Evolutionary conservation across 2,797 vertebrate species (phyloP).

Genomic region (Muscicapa comitata): DNA sequence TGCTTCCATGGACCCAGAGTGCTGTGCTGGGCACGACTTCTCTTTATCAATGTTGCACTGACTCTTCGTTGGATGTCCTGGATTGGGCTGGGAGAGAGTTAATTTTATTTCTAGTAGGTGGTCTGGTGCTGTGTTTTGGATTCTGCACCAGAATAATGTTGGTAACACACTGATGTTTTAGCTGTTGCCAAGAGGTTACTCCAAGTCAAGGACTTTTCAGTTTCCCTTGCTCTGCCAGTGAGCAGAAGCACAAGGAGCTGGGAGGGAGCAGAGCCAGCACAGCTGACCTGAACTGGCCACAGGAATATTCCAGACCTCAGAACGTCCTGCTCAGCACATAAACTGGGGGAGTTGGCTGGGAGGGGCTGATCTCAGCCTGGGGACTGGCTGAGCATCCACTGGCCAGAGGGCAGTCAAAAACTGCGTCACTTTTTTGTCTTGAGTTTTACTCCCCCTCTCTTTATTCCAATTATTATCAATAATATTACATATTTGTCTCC

Average conservation of each 20-base stretch:
- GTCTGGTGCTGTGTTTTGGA: background rate
- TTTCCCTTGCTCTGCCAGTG: background rate
- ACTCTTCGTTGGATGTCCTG: background rate
- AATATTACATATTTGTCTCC: background rate
- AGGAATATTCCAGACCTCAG: background rate
- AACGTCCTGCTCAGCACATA: background rate
- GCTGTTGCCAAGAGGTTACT: background rate
- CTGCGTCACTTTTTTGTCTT: background rate
- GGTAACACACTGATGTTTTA: background rate
- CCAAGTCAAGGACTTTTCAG: background rate
- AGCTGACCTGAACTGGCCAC: background rate
- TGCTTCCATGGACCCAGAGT: background rate
- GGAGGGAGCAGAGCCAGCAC: background rate
- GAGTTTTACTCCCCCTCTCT: background rate
- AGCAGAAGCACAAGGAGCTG: background rate
- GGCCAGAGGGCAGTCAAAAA: background rate
- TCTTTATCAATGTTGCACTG: background rate
- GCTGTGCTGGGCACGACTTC: fast-evolving
- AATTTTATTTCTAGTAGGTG: background rate
- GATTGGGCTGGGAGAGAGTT: background rate
- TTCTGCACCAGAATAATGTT: background rate
- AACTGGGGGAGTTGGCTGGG: background rate
- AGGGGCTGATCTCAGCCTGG: background rate
- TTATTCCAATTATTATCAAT: background rate
- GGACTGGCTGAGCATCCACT: background rate